Conservation (phyloP, 2,888 invertebrate species). For the Creontiades dilutus region DNA sequence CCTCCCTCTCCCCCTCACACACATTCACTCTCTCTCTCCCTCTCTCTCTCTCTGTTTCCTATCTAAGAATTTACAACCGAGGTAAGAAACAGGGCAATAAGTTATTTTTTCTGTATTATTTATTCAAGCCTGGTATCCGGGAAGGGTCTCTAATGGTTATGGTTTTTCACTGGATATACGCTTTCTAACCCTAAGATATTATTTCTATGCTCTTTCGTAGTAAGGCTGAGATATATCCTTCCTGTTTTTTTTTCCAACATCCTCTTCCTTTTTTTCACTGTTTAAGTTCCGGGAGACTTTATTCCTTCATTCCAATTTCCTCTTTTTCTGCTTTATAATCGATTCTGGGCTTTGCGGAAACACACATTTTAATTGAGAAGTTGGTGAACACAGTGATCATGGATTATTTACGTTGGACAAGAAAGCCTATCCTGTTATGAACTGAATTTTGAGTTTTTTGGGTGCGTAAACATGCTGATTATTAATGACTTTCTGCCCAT, state of each 20-base stretch:
- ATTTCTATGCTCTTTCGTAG: slow-evolving; percentile 36
- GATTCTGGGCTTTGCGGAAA: no score
- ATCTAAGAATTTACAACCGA: slow-evolving; percentile 64
- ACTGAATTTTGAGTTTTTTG: no score
- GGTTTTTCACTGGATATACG: slow-evolving; percentile 68
- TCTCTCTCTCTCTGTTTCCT: slow-evolving; percentile 15
- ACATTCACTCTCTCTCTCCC: not conserved
- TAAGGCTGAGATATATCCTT: slow-evolving; percentile 61
- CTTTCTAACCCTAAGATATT: slow-evolving; percentile 68
- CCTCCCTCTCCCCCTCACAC: not conserved
- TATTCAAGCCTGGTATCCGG: slow-evolving; percentile 62
- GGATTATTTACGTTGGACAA: no score
- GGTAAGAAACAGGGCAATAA: slow-evolving; percentile 66
- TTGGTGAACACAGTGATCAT: no score
- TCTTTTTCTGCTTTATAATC: no score
- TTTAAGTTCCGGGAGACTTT: no score
- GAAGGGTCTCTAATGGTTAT: slow-evolving; percentile 64
- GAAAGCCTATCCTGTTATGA: no score
- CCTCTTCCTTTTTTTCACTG: not conserved
- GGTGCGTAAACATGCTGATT: no score
- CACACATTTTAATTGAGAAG: no score
- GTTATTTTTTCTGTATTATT: slow-evolving; percentile 69
- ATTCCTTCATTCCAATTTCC: no score
- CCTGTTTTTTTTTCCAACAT: not conserved
- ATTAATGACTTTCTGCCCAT: no score